Base-by-base conservation (phyloP, 1,140 invertebrate species). In the Cydia fagiglandana region DNA sequence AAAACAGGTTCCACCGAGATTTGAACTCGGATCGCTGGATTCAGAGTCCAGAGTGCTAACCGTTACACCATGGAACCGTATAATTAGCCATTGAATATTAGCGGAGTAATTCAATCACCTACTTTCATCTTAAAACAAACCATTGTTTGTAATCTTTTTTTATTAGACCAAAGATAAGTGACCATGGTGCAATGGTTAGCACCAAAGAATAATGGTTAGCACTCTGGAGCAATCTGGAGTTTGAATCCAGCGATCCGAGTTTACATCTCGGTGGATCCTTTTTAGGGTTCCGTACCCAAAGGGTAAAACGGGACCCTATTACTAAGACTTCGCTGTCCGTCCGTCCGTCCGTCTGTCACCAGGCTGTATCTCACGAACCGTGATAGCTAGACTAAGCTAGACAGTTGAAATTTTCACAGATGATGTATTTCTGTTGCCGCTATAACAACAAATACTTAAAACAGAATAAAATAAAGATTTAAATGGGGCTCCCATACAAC, bases 21-120 rank as follows among this genome's bases (percentile, higher is more conserved):
- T 74, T 81, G 81, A 82, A 82, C 81, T 82, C 81, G 81, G 81
- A 80, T 82, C 81, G 81, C 78, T 80, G 79, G 76, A 75, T 77
- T 77, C 73, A 73, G 76, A 75, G 73, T 80, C 78, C 79, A 80
- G 79, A 61, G 56, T 61, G 56, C 56, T 61, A 61, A 61, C 56
- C 20, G 7, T 61, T 61, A 61, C 56, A 61, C 56, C 56, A 61
- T 61, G 56, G 56, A 61, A 61, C 56, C 56, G 56, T 61, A n/a
- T 61, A 61, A 61, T 61, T 61, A 24, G 56, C 24, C 10, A 4
- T 24, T 20, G 56, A 61, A 61, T 20, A 20, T 24, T 20, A 61
- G 15, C 7, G 17, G 2, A 61, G 15, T 61, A 61, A 61, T 61
- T 10, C n/a, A 61, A 20, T 20, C 6, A 24, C 20, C 20, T 24